These are phyloP conservation scores for Bombus impatiens DNA, from an alignment of 1,140 invertebrate genomes.

Conservation along the genomic window DNA sequence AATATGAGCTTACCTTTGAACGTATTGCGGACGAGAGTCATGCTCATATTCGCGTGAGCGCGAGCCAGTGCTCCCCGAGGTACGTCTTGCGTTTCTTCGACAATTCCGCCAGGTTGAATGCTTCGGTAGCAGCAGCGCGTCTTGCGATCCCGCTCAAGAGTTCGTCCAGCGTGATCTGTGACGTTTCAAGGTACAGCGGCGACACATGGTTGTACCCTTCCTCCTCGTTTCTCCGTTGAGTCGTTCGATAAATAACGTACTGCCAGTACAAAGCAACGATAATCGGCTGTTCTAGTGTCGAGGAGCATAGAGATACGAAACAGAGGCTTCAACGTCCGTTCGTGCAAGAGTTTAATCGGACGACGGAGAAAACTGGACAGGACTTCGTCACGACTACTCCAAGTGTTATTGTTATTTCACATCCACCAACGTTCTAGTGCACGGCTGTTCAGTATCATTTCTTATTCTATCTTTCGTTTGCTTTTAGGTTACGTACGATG, in stretches of 20 bases:
- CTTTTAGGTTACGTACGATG: background rate
- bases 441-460: background rate
- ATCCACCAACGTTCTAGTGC: constrained; percentile 15
- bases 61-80: constrained; percentile 58
- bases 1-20: constrained; percentile 75
- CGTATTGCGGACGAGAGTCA: constrained; percentile 80
- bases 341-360: background rate
- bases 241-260: constrained; percentile 19
- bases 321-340: background rate
- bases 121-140: constrained; percentile 37
- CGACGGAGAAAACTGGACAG: background rate
- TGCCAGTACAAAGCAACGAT: constrained; percentile 11
- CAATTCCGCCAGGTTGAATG: constrained; percentile 59
- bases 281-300: constrained; percentile 2
- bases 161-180: constrained; percentile 62
- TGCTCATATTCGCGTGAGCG: constrained; percentile 80
- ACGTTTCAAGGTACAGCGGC: constrained; percentile 63
- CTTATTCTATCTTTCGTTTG: background rate
- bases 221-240: constrained; percentile 17
- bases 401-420: background rate
- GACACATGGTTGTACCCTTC: constrained; percentile 47
- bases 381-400: background rate
- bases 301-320: constrained; percentile 30
- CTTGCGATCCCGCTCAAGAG: constrained; percentile 51
- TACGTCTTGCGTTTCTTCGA: constrained; percentile 63